These are phyloP conservation scores for Clunio marinus DNA, from an alignment of 2,888 invertebrate genomes.

Conservation along the genomic window DNA sequence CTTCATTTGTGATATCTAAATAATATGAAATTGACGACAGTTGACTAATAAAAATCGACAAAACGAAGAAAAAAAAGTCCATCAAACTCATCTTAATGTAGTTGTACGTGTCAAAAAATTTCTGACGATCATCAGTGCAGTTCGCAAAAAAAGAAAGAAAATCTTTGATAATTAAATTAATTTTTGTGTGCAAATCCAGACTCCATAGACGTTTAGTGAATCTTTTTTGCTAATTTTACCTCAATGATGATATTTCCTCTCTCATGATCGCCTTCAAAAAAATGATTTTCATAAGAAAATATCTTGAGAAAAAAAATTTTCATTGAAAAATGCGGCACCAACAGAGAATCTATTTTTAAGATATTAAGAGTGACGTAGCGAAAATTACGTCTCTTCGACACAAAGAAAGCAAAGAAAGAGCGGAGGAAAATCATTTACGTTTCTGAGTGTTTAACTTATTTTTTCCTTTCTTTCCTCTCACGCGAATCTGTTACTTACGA, in stretches of 20 bases:
- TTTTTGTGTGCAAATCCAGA: conserved; percentile 9
- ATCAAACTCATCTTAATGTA: conserved; percentile 34
- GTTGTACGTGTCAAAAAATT: conserved; percentile 23
- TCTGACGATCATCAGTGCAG: background rate
- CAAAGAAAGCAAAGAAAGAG: conserved; percentile 28
- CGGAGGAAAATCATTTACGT: conserved; percentile 27
- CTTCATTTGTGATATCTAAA: conserved; percentile 31
- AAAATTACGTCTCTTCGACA: conserved; percentile 34
- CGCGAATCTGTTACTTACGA: too few relatives aligned
- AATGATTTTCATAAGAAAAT: conserved; percentile 1
- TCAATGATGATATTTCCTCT: conserved; percentile 31
- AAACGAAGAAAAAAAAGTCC: conserved; percentile 12
- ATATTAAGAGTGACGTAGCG: conserved; percentile 32
- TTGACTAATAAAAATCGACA: conserved; percentile 25
- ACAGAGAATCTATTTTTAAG: conserved; percentile 33
- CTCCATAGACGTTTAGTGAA: conserved; percentile 9
- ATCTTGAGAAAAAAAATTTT: conserved; percentile 22
- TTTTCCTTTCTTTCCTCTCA: background rate
- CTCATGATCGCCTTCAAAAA: conserved; percentile 10
- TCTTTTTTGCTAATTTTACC: conserved; percentile 13
- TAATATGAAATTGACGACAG: conserved; percentile 29
- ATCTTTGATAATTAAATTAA: too few relatives aligned
- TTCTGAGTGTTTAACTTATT: background rate
- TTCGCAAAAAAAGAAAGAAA: too few relatives aligned
- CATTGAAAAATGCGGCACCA: conserved; percentile 39